These are phyloP conservation scores for Xylophagus ater DNA, from an alignment of 2,888 invertebrate species.

Conservation along the genomic window DNA sequence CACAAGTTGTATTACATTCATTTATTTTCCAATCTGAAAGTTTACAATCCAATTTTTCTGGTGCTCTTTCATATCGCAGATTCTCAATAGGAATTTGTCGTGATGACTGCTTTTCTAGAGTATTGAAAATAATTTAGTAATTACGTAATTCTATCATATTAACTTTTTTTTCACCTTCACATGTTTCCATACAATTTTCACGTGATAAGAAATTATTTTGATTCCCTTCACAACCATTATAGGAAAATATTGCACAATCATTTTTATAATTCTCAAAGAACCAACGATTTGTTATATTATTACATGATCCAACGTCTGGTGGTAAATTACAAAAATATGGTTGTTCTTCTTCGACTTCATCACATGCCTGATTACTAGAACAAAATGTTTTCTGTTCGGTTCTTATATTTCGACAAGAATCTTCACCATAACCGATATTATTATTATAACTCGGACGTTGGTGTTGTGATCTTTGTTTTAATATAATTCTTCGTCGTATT, in stretches of 20 bases:
- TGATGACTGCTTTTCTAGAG: conserved; percentile 1
- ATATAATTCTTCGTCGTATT: conserved; percentile 35
- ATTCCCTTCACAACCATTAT: conserved; percentile 76
- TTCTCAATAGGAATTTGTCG: conserved; percentile 26
- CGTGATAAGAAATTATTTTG: conserved; percentile 73
- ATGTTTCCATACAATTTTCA: conserved; percentile 56
- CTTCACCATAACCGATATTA: conserved; percentile 24
- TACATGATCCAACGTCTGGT: conserved; percentile 60
- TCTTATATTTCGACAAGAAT: conserved; percentile 33
- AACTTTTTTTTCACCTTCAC: conserved; percentile 33
- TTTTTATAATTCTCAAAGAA: conserved; percentile 63
- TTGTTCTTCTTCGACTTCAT: conserved; percentile 17
- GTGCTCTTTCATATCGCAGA: conserved; percentile 21
- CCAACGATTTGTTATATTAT: conserved; percentile 67
- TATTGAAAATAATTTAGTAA: not conserved
- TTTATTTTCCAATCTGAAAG: conserved; percentile 43
- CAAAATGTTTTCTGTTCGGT: conserved; percentile 32
- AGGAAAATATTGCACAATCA: conserved; percentile 75
- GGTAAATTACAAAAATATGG: conserved; percentile 30
- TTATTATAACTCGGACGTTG: too few species aligned
- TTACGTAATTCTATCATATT: not conserved
- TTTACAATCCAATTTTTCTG: conserved; percentile 37
- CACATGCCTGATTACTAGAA: conserved; percentile 7
- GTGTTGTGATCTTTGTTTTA: too few species aligned
- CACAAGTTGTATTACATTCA: conserved; percentile 42